Evolutionary conservation across 2,113 vertebrate genomes (phyloP).

Genomic region (Leptobrachium leishanense): DNA sequence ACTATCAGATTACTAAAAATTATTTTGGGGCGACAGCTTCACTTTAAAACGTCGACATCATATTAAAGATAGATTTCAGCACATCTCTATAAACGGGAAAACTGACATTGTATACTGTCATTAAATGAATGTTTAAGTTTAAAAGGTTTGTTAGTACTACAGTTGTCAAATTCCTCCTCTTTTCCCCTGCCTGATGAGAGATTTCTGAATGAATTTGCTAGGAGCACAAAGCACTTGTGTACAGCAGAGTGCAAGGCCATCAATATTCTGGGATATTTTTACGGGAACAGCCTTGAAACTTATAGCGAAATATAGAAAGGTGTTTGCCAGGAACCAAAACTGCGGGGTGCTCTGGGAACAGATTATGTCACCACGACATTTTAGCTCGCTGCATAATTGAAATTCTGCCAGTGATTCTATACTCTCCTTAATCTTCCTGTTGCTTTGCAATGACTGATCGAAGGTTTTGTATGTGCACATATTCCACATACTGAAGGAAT

Average conservation of each 20-base stretch:
- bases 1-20: background rate
- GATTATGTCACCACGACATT: background rate
- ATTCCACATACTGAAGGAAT: too few species aligned
- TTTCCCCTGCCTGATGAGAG: constrained; percentile 30
- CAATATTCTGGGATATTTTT: constrained; percentile 1
- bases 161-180: constrained; percentile 37
- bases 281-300: background rate
- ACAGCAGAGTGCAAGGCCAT: background rate
- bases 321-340: background rate
- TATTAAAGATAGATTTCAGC: constrained; percentile 14
- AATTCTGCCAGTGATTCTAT: background rate
- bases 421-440: background rate
- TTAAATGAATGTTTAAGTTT: constrained; percentile 9
- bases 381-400: background rate
- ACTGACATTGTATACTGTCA: constrained; percentile 12
- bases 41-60: background rate
- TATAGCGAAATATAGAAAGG: background rate
- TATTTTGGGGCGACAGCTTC: background rate
- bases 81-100: background rate
- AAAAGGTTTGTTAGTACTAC: constrained; percentile 22
- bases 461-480: too few species aligned
- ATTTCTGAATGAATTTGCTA: constrained; percentile 28
- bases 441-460: too few species aligned
- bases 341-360: background rate
- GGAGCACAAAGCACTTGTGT: constrained; percentile 22